A percentile compares a stretch with the other conserved stretches of the same genome.
These are phyloP conservation scores for Antheraea yamamai DNA, from an alignment of 2,888 invertebrate species.

Conservation along the genomic window DNA sequence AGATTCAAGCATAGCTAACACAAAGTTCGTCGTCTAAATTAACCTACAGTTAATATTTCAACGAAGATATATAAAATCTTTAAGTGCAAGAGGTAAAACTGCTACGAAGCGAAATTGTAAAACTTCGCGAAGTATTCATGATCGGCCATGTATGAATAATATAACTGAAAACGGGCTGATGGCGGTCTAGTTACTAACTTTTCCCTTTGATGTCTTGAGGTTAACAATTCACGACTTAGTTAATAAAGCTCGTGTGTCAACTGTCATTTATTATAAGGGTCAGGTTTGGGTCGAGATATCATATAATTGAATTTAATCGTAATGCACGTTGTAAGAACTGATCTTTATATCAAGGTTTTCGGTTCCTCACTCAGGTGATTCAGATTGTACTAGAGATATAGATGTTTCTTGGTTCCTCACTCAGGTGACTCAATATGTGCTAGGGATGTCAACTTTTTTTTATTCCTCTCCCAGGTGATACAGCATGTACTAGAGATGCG, in stretches of 20 bases:
- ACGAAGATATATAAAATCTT: constrained; percentile 1
- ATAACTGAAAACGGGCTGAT: constrained; percentile 60
- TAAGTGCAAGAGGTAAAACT: background rate
- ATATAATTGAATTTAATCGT: background rate
- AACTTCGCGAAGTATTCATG: constrained; percentile 42
- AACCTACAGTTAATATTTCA: background rate
- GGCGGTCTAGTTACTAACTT: constrained; percentile 57
- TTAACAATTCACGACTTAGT: background rate
- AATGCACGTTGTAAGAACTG: background rate
- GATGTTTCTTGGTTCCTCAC: background rate
- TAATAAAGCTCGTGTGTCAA: constrained; percentile 4
- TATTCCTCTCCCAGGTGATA: too few species aligned
- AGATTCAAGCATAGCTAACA: background rate
- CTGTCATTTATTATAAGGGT: constrained; percentile 8
- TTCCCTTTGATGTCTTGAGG: constrained; percentile 50
- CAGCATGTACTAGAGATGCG: too few species aligned
- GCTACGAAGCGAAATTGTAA: background rate
- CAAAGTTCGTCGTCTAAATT: background rate
- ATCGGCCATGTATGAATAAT: constrained; percentile 71
- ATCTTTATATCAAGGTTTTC: background rate
- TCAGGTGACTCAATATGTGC: too few species aligned
- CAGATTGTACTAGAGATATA: background rate
- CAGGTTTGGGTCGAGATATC: background rate
- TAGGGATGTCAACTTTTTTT: too few species aligned
- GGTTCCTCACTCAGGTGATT: background rate